Evolutionary conservation across 1,140 invertebrate genomes (phyloP), one percentile per base, ranked within the genome.

Genomic region (Bombus impatiens): DNA sequence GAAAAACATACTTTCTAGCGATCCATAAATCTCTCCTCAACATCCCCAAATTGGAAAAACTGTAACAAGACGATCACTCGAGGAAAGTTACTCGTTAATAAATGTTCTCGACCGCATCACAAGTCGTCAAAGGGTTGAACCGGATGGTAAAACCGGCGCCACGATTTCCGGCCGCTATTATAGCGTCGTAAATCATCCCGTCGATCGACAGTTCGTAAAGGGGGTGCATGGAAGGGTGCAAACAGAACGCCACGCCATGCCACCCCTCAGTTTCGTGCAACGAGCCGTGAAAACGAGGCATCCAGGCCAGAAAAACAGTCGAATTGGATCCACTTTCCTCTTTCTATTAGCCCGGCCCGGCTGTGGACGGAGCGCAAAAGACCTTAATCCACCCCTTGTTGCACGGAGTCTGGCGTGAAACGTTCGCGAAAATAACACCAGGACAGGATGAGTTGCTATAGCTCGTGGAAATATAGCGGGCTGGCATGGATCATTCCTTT

Each of bases 381-480:
- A 79, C 78, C 78, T 90, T 89, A 89, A 88, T 86, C 88, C 86
- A 83, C 65, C 88, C 47, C 71, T 81, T 25, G 82, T 42, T 71
- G 59, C 22, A 67, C 37, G 59, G 72, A 88, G 89, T 89, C 86
- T 83, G 82, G 78, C 82, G 86, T 71, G 86, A 37, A 68, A 22
- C 9, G 1, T 22, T 25, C 28, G 67, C 67, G 32, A 22, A 22
- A 87, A 86, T n/a, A 72, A 77, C 35, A 42, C 0, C 12, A 12
- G 53, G 78, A 76, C 71, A 82, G 79, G 62, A 22, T 82, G 75
- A 82, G 87, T 86, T 86, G 87, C 87, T 88, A 87, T 87, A 78
- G 77, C 3, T 90, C 70, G 78, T 75, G 78, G 71, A 82, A 89
- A 86, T 84, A 15, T 18, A 37, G 3, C 25, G 13, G 0, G 4